These are phyloP conservation scores for Eumeta japonica DNA, from an alignment of 1,140 invertebrate species.

Conservation along the genomic window DNA sequence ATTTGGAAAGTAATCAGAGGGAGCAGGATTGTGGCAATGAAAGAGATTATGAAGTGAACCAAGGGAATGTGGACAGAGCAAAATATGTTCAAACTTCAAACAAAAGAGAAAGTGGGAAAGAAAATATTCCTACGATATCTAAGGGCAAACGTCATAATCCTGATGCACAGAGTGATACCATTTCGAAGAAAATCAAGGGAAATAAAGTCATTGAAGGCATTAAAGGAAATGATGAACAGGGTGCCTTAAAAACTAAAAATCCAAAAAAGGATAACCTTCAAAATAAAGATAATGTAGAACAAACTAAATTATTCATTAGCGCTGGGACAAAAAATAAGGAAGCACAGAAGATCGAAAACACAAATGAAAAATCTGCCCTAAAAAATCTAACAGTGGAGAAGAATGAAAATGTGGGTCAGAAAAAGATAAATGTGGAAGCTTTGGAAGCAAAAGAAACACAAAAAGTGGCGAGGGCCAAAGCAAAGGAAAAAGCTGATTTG, in stretches of 20 bases:
- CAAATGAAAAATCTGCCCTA: conserved; percentile 1
- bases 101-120: conserved; percentile 7
- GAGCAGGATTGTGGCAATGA: conserved; percentile 3
- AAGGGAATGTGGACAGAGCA: conserved; percentile 7
- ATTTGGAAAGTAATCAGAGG: conserved; percentile 5
- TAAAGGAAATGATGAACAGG: too few species aligned
- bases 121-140: too few species aligned
- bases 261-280: too few species aligned
- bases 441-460: neutral
- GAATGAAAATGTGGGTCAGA: neutral
- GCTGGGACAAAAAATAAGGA: conserved; percentile 5
- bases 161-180: too few species aligned
- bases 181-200: too few species aligned
- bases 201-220: too few species aligned
- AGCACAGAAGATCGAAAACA: conserved; percentile 1
- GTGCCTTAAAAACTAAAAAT: too few species aligned
- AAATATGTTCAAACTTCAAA: neutral
- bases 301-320: too few species aligned
- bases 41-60: conserved; percentile 4
- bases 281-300: too few species aligned
- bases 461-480: conserved; percentile 9
- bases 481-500: too few species aligned
- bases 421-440: conserved; percentile 4
- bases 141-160: too few species aligned
- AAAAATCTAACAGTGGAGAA: conserved; percentile 3